Base-by-base conservation (phyloP, 2,888 invertebrate genomes). In the Tachystola acroxantha region DNA sequence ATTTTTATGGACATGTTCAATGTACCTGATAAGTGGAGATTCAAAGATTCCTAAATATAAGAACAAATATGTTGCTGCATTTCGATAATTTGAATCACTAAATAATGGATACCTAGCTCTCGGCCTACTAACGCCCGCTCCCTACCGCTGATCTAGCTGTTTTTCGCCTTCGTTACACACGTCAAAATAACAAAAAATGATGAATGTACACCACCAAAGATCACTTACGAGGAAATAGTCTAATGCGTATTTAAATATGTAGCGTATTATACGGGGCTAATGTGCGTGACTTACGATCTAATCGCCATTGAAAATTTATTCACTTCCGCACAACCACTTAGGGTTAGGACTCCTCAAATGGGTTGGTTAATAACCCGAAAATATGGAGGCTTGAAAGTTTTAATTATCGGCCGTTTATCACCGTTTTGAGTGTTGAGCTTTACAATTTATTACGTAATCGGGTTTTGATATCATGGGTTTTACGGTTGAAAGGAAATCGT, bases 141-240 rank as follows among this genome's bases (percentile, higher is more conserved):
- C 51, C 49, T 53, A 40, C 53, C 48, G 67, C 75, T 70, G 73
- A 74, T 71, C 72, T 64, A 43, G 73, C 78, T 75, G 74, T 77
- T 85, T 81, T 85, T 82, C 81, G 63, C 80, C 77, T 73, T 71
- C 75, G 76, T 76, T 85, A 73, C 76, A 84, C 82, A 75, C 72
- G 82, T 84, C 85, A 82, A 80, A 85, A 85, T 82, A 85, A 71
- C 71, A 72, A 72, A 61, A 61, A 65, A 69, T 74, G 69, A 74
- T 59, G 52, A 62, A 63, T 60, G 50, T 49, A 39, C 39, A 45
- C 59, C 57, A 50, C 10, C 28, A 59, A 59, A 63, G 53, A 61
- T 63, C 69, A 58, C 66, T 69, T 63, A 57, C 50, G 50, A 66
- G 71, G 69, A 73, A 68, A 70, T 68, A 55, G 53, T 50, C 58